phyloP scores from a whole-genome alignment of 2,888 invertebrate genomes.

The Stratiomys singularior region DNA sequence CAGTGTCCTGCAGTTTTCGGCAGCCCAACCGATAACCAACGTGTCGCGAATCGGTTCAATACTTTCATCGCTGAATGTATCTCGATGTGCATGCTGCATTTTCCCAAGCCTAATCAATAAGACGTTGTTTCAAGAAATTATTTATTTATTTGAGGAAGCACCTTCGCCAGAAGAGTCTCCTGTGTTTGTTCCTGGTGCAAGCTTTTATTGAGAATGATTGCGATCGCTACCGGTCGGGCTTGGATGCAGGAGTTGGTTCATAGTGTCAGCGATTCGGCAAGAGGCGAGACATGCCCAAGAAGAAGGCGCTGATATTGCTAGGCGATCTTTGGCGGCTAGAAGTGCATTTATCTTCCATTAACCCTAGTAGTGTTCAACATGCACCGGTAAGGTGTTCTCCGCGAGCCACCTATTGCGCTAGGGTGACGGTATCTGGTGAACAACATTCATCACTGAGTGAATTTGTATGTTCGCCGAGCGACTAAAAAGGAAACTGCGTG shows the following conservation, averaged over 20 bases:
- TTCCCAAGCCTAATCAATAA: neutral
- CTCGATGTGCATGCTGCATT: neutral
- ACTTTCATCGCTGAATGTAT: neutral
- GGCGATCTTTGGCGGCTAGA: constrained; percentile 13
- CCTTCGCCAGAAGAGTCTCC: neutral
- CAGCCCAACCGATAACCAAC: no score
- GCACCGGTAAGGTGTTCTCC: constrained; percentile 27
- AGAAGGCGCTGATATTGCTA: neutral
- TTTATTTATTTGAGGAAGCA: constrained; percentile 3
- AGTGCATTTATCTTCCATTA: constrained; percentile 38
- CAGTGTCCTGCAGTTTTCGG: no score
- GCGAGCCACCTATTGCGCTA: constrained; percentile 12
- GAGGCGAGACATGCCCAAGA: neutral
- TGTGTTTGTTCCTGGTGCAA: neutral
- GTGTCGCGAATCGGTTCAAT: no score
- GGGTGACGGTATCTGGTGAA: constrained; percentile 28
- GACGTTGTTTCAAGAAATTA: neutral
- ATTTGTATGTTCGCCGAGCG: constrained; percentile 44
- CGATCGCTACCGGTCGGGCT: neutral
- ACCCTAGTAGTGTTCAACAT: neutral
- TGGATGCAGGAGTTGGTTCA: neutral
- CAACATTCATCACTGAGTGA: constrained; percentile 44
- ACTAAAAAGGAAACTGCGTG: constrained; percentile 23
- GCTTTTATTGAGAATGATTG: neutral
- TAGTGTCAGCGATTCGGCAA: neutral